Conservation (phyloP, 2,113 vertebrate species). For the Morone saxatilis region DNA sequence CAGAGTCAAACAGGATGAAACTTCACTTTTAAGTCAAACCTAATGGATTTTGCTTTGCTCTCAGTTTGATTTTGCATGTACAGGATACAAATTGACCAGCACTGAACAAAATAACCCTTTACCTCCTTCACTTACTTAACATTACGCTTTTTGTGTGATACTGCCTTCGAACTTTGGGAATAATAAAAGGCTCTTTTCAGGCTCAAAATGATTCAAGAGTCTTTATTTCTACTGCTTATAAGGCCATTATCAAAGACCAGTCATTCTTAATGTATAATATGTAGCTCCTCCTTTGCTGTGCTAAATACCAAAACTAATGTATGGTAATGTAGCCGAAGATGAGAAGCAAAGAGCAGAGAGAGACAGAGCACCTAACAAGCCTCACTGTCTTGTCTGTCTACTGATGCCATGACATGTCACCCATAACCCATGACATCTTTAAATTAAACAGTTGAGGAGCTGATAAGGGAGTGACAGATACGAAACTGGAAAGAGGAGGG, state of each 20-base stretch:
- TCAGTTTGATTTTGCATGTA: background rate
- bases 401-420: conserved; percentile 21
- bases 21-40: background rate
- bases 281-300: conserved; percentile 2
- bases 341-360: conserved; percentile 22
- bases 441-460: conserved; percentile 33
- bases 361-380: conserved; percentile 22
- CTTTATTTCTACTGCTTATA: background rate
- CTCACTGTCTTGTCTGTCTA: conserved; percentile 18
- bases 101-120: background rate
- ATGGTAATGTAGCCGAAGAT: conserved; percentile 37
- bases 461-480: conserved; percentile 39
- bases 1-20: conserved; percentile 13
- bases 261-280: conserved; percentile 11
- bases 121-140: background rate
- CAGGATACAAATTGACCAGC: background rate
- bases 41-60: background rate
- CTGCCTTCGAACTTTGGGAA: background rate
- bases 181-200: background rate
- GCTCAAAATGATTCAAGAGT: background rate
- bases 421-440: conserved; percentile 42
- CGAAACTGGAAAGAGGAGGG: conserved; percentile 18
- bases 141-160: background rate
- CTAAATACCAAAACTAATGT: conserved; percentile 32
- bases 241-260: conserved; percentile 1